Evolutionary conservation across 2,888 invertebrate genomes (phyloP), one percentile per base, ranked within the genome.

Genomic region (Hipparchia semele): DNA sequence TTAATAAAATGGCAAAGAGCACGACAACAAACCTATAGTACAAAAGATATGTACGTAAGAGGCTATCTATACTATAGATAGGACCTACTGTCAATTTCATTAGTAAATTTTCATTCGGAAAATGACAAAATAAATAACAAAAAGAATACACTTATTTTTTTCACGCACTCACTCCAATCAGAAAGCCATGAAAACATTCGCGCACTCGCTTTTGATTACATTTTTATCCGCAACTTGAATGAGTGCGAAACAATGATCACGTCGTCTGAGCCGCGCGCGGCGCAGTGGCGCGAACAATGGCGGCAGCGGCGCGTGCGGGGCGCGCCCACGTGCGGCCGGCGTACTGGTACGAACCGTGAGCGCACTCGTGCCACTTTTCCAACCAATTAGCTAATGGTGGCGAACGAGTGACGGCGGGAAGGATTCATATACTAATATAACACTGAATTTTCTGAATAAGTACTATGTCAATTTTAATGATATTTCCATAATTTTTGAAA

Each of bases 341-440:
- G 62, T 45, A 45, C 58, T 8, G 49, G 70, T 9, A 23, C 23
- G 70, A 10, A 51, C 39, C 51, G 49, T 39, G 69, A 5, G 72
- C 60, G 49, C 5, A 39, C 73, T 69, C 72, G 75, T 71, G 75
- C 61, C 75, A 77, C 76, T 79, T 77, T 77, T 78, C 78, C 75
- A 62, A 79, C 74, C 78, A 79, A 79, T 79, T 79, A 78, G 76
- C 79, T 78, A 77, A 78, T 78, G 75, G 33, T 64, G 23, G 53
- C 56, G 71, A 39, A 23, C 46, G 3, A 68, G 49, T 69, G 23
- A 3, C 7, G 68, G 77, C 76, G 78, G 78, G 72, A 73, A 73
- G 61, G 68, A 59, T 67, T 64, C 5, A 2, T n/a, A 6, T 6
- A 4, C 46, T 46, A 49, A 49, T 49, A 49, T 23, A 23, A 23